These are phyloP conservation scores for Probosciger aterrimus DNA, from an alignment of 2,113 vertebrate species.

Conservation along the genomic window DNA sequence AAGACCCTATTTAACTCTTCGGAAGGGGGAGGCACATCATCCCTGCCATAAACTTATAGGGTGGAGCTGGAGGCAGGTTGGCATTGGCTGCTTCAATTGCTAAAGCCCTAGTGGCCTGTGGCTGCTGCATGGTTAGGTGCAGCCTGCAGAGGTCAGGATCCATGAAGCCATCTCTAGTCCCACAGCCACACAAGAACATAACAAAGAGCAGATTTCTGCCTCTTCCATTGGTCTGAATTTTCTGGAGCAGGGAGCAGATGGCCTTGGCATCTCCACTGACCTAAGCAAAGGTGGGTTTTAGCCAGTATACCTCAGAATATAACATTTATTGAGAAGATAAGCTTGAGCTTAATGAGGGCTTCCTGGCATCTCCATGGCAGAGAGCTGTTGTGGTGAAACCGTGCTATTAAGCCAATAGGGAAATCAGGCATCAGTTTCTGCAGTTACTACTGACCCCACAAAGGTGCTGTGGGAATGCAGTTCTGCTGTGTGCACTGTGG, in stretches of 20 bases:
- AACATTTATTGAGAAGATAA: background rate
- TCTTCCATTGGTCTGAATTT: background rate
- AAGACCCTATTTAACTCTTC: background rate
- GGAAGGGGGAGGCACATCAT: background rate
- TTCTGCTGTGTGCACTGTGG: fast-evolving
- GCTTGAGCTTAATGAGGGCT: background rate
- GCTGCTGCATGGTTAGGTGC: background rate
- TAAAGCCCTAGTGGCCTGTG: background rate
- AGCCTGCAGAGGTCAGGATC: background rate
- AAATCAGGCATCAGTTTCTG: background rate
- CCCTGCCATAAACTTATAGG: background rate
- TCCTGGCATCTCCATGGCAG: background rate
- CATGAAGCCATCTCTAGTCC: background rate
- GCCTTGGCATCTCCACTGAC: background rate
- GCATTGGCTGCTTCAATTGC: background rate
- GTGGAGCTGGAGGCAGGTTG: background rate
- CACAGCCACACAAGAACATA: background rate
- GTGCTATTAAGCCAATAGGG: background rate
- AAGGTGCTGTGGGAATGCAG: background rate
- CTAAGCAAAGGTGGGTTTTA: background rate
- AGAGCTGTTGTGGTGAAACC: background rate
- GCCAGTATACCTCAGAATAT: background rate
- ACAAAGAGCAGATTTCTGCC: background rate
- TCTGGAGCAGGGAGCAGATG: background rate
- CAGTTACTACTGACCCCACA: background rate